phyloP scores from a whole-genome alignment of 1,140 invertebrate genomes.

The Sitophilus oryzae region DNA sequence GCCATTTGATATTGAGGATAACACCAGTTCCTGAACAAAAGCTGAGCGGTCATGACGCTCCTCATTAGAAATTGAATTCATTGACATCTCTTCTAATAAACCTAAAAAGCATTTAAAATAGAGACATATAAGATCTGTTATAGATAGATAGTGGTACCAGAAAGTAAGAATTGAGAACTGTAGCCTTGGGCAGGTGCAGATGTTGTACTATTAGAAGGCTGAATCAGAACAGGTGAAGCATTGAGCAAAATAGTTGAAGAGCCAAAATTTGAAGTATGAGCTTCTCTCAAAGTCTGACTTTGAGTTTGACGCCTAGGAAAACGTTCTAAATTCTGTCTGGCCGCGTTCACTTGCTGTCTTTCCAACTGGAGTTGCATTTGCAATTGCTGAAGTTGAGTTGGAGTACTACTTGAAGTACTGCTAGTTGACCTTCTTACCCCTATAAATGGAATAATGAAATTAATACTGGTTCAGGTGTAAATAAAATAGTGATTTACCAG shows the following conservation, averaged over 20 bases:
- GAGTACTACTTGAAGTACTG: constrained; percentile 52
- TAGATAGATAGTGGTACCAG: constrained; percentile 20
- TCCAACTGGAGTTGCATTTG: constrained; percentile 87
- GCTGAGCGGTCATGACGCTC: constrained; percentile 32
- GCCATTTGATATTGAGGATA: constrained; percentile 27
- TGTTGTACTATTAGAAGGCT: constrained; percentile 33
- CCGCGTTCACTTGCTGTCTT: constrained; percentile 75
- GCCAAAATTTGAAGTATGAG: constrained; percentile 32
- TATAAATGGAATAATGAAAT: constrained; percentile 9
- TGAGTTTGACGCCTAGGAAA: constrained; percentile 70
- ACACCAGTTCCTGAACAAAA: constrained; percentile 40
- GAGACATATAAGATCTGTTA: not conserved
- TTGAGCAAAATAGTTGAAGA: constrained; percentile 39
- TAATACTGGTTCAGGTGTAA: not conserved
- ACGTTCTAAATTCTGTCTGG: constrained; percentile 78
- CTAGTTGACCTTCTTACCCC: constrained; percentile 70
- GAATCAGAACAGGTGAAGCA: constrained; percentile 33
- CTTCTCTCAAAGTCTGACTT: constrained; percentile 36
- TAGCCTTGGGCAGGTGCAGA: constrained; percentile 28
- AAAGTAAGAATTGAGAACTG: constrained; percentile 39
- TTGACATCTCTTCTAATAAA: constrained; percentile 38
- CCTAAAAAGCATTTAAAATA: constrained; percentile 11
- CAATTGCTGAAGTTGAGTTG: constrained; percentile 77
- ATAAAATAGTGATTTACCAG: constrained; percentile 38
- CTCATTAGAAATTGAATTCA: constrained; percentile 32